Percentiles rank a stretch among this genome's conserved stretches.
phyloP scores from a whole-genome alignment of 2,888 invertebrate species.

The Hemithea aestivaria region DNA sequence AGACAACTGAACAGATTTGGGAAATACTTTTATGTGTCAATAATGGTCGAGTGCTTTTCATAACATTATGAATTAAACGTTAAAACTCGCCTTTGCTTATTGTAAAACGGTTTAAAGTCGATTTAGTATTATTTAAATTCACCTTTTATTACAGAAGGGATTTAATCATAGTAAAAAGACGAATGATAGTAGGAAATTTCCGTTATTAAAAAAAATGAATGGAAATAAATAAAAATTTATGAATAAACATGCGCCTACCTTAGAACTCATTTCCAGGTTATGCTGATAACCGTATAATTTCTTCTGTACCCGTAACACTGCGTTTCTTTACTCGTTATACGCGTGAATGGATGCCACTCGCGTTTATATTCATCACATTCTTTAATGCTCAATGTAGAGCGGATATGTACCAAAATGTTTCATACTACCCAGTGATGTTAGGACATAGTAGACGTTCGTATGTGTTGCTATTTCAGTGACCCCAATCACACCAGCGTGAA shows the following conservation, averaged over 20 bases:
- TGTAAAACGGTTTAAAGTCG: too few relatives aligned
- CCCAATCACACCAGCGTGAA: conserved; percentile 44
- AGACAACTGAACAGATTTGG: too few relatives aligned
- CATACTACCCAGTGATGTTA: conserved; percentile 1
- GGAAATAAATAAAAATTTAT: background rate
- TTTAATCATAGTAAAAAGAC: too few relatives aligned
- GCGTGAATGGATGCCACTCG: conserved; percentile 43
- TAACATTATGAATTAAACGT: too few relatives aligned
- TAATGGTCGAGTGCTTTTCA: too few relatives aligned
- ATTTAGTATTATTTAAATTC: too few relatives aligned
- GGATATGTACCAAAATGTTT: conserved; percentile 30
- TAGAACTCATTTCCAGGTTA: conserved; percentile 17
- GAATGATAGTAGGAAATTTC: too few relatives aligned
- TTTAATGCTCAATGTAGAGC: conserved; percentile 42
- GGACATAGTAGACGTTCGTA: conserved; percentile 20
- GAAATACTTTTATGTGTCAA: too few relatives aligned
- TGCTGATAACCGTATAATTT: conserved; percentile 18
- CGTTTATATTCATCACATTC: conserved; percentile 45
- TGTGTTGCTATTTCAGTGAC: conserved; percentile 44
- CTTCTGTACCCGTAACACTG: too few relatives aligned
- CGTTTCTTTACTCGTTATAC: conserved; percentile 28
- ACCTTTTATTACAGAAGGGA: too few relatives aligned
- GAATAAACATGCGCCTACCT: conserved; percentile 9
- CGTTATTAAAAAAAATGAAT: background rate
- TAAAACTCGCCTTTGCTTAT: too few relatives aligned